A percentile compares a stretch with the other conserved stretches of the same genome.
Evolutionary conservation across 2,797 vertebrate species (phyloP).

Genomic region (Bradypodion pumilum): DNA sequence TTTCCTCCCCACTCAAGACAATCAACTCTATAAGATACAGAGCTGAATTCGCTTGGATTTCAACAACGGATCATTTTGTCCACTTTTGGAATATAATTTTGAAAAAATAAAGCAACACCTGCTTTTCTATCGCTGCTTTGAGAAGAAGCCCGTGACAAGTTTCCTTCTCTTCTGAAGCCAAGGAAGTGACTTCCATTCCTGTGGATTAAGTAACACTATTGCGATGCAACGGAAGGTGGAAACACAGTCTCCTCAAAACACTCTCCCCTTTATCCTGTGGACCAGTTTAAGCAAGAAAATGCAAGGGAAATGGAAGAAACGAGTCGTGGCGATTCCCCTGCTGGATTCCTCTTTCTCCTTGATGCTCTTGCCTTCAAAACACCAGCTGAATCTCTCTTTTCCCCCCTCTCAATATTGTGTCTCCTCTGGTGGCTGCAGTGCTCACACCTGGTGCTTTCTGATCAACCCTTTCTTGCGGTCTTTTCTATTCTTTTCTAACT

Average conservation of each 20-base stretch:
- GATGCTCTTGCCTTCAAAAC: constrained; percentile 46
- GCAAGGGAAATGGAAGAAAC: neutral
- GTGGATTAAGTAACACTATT: constrained; percentile 42
- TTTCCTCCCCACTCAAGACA: constrained; percentile 69
- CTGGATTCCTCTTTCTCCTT: constrained; percentile 1
- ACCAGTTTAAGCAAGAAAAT: constrained; percentile 29
- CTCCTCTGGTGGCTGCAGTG: constrained; percentile 29
- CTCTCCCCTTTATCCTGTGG: constrained; percentile 23
- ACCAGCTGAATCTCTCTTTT: constrained; percentile 25
- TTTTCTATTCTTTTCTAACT: constrained; percentile 40
- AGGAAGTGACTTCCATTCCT: constrained; percentile 70
- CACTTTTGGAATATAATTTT: constrained; percentile 68
- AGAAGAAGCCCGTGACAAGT: constrained; percentile 61
- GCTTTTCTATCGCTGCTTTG: constrained; percentile 76
- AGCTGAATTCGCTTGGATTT: constrained; percentile 52
- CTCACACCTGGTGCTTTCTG: constrained; percentile 35
- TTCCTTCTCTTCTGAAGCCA: constrained; percentile 38
- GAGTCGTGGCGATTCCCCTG: constrained; percentile 15
- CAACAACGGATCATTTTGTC: constrained; percentile 66
- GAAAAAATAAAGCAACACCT: constrained; percentile 15
- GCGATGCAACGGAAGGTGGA: constrained; percentile 61
- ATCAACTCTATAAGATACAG: constrained; percentile 61
- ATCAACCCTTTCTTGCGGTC: constrained; percentile 33
- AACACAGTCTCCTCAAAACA: constrained; percentile 35
- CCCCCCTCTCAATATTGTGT: constrained; percentile 34